Evolutionary conservation across 2,888 invertebrate species (phyloP).

Genomic region (Acutogordius australiensis): DNA sequence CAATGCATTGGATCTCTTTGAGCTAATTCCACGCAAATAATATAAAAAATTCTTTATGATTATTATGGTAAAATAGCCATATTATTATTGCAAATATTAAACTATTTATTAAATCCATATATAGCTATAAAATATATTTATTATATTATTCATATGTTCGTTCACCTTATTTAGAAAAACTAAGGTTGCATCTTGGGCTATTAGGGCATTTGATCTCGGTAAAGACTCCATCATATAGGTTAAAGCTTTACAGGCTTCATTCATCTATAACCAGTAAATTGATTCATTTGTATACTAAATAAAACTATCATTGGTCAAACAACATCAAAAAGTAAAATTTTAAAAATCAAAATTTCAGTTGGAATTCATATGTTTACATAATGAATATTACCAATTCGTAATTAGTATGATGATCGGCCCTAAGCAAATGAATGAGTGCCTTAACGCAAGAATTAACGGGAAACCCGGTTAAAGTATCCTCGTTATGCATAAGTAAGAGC

Average conservation of each 20-base stretch:
- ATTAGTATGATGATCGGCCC: constrained; percentile 21
- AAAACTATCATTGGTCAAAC: too few relatives aligned
- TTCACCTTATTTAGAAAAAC: constrained; percentile 64
- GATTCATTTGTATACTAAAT: too few relatives aligned
- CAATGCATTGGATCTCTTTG: constrained; percentile 35
- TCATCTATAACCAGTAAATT: too few relatives aligned
- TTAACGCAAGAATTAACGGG: constrained; percentile 90
- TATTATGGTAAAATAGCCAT: too few relatives aligned
- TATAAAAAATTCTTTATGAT: too few relatives aligned
- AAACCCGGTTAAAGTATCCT: constrained; percentile 80
- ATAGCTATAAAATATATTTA: too few relatives aligned
- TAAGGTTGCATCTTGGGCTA: constrained; percentile 67
- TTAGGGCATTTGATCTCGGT: constrained; percentile 64
- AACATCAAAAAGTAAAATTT: too few relatives aligned
- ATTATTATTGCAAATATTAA: too few relatives aligned
- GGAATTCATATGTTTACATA: neutral
- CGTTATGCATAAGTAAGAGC: constrained; percentile 90
- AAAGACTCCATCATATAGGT: constrained; percentile 97
- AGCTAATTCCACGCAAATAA: too few relatives aligned
- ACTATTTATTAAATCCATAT: too few relatives aligned
- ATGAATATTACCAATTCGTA: constrained; percentile 10
- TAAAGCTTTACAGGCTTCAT: constrained; percentile 81
- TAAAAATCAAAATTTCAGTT: too few relatives aligned
- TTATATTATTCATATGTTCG: too few relatives aligned
- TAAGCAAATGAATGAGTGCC: constrained; percentile 57